phyloP scores from a whole-genome alignment of 2,888 invertebrate genomes.

The Tinea trinotella region DNA sequence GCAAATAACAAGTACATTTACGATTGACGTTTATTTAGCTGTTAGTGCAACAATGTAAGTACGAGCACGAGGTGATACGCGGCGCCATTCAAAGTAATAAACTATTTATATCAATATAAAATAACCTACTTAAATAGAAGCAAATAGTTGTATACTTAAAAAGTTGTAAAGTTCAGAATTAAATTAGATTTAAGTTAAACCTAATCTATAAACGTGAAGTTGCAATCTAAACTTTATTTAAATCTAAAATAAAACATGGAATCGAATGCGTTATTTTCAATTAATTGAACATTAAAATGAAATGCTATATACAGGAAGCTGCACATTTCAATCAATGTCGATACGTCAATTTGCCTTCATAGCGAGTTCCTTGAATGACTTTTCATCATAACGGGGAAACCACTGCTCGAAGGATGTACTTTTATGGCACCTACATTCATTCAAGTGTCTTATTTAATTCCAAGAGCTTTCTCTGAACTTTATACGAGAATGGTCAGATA shows the following conservation, averaged over 20 bases:
- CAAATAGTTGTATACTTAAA: too few species aligned
- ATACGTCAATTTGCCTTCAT: constrained; percentile 5
- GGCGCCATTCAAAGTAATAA: background rate
- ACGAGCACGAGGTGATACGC: background rate
- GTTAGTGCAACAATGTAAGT: constrained; percentile 1
- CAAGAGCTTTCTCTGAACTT: constrained; percentile 8
- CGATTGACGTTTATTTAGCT: constrained; percentile 13
- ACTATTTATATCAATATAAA: too few species aligned
- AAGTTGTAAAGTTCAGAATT: too few species aligned
- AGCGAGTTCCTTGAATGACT: constrained; percentile 7
- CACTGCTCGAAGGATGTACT: constrained; percentile 5
- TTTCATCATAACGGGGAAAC: constrained; percentile 10
- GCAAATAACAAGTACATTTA: constrained; percentile 18
- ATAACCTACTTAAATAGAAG: too few species aligned
- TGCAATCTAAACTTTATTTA: too few species aligned
- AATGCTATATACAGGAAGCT: background rate
- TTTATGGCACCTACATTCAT: constrained; percentile 5
- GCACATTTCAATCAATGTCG: constrained; percentile 9
- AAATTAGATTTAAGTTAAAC: too few species aligned
- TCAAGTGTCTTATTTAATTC: constrained; percentile 9
- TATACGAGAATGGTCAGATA: background rate
- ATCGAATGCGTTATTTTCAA: too few species aligned
- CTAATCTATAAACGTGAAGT: too few species aligned
- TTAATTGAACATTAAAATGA: too few species aligned
- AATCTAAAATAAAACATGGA: too few species aligned